Conservation (phyloP, 2,113 vertebrate species). For the Grallaria varia region DNA sequence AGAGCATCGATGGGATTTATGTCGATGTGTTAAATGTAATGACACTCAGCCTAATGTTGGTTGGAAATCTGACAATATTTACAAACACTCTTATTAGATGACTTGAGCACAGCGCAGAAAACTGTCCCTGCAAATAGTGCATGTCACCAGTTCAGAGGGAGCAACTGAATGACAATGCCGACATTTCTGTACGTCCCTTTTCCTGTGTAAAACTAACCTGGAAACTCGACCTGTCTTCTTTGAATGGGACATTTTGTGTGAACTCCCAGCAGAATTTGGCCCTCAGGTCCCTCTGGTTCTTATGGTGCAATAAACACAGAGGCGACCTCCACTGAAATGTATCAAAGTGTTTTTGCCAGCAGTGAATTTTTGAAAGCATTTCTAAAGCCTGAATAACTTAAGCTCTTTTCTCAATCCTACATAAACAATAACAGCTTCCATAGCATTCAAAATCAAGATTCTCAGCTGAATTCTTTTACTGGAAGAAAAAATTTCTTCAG, state of each 20-base stretch:
- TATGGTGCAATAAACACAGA: not conserved
- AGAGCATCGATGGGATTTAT: not conserved
- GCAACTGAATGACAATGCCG: not conserved
- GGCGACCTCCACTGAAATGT: not conserved
- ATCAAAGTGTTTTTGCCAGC: not conserved
- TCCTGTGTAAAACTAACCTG: not conserved
- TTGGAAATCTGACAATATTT: not conserved
- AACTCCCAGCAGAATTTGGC: not conserved
- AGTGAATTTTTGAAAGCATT: not conserved
- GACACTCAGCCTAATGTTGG: not conserved
- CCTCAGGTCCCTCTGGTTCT: not conserved
- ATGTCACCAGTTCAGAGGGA: not conserved
- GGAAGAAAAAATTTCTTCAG: not conserved
- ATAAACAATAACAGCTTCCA: not conserved
- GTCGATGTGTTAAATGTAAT: not conserved
- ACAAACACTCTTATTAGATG: not conserved
- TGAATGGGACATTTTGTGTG: not conserved
- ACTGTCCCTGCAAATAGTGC: not conserved
- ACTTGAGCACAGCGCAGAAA: not conserved
- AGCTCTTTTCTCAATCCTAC: not conserved
- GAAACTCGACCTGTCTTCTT: not conserved
- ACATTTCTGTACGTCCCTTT: not conserved
- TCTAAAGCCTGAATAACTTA: not conserved
- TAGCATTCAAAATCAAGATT: not conserved
- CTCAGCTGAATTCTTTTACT: not conserved